Base-by-base conservation (phyloP, 2,888 invertebrate genomes). In the Melangyna quadrimaculata region DNA sequence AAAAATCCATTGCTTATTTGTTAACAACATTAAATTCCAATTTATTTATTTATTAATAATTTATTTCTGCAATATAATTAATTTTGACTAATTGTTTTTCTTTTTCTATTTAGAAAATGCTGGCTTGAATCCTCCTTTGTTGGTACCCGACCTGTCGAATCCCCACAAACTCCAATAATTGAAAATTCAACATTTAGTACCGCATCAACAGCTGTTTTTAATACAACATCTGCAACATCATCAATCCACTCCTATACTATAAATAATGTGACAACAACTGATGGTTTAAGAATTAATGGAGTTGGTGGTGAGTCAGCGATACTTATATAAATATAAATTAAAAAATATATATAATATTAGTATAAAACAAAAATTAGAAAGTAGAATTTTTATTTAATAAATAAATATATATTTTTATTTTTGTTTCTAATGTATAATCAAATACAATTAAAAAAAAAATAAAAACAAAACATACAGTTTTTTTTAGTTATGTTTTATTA, bases 101-200 rank as follows among this genome's bases (percentile, higher is more conserved):
- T 8, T 8, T 24, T 3, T 17, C 14, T 10, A 43, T 29, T 14
- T 29, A 92, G 92, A 89, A 92, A 97, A 89, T 96, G 96, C 92
- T 98, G 98, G 98, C 94, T 98, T 91, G 98, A 98, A 92, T 97
- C 97, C 92, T 97, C 97, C 87, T 98, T 98, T 91, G 96, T 96
- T 83, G 96, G 96, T 89, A 96, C 96, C 89, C 95, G 96, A 89
- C 97, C 97, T 3, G 93, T 96, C 90, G 97, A 97, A 89, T 96
- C 96, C 61, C 97, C 97, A 19, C 96, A 96, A 92, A 97, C 97
- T 82, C 97, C 97, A 45, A 93, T 95, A 89, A 94, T 94, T 86
- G 94, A 94, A 87, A 91, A 88, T 82, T 92, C 93, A 93, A 59
- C 93, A 93, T 88, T 91, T 93, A 93, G 84, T 61, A 83, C 77